These are phyloP conservation scores for Hartigia nigra DNA, from an alignment of 2,888 invertebrate genomes.

Conservation along the genomic window DNA sequence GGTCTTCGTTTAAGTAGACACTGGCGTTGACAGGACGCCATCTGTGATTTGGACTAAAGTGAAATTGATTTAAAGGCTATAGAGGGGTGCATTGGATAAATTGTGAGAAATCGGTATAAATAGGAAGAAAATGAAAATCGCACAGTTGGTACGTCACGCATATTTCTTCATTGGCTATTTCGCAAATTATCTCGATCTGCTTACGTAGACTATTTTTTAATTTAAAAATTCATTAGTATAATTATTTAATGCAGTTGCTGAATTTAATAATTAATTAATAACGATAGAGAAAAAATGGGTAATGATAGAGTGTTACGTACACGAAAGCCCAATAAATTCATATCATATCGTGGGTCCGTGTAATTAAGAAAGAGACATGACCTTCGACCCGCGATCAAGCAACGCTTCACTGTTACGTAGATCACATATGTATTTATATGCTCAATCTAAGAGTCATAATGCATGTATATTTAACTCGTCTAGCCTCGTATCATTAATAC, in stretches of 20 bases:
- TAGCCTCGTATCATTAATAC: not conserved
- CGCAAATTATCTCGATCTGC: not conserved
- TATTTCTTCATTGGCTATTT: not conserved
- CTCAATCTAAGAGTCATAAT: not conserved
- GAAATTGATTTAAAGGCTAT: slow-evolving; percentile 31
- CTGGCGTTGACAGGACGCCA: slow-evolving; percentile 35
- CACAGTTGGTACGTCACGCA: not conserved
- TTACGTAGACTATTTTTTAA: not conserved
- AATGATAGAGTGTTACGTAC: not conserved
- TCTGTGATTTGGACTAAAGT: slow-evolving; percentile 40
- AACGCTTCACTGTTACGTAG: not conserved
- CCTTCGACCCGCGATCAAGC: slow-evolving; percentile 40
- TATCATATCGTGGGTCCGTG: slow-evolving; percentile 6
- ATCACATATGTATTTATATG: not conserved
- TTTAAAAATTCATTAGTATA: not conserved
- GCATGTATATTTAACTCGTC: not conserved
- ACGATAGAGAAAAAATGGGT: not conserved
- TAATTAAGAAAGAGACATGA: slow-evolving; percentile 42
- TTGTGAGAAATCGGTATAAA: not conserved
- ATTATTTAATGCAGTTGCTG: not conserved
- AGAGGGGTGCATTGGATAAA: not conserved
- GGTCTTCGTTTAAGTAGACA: slow-evolving; percentile 40
- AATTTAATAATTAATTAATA: not conserved
- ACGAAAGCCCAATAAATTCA: slow-evolving; percentile 2
- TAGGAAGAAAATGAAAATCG: not conserved